Evolutionary conservation across 2,888 invertebrate genomes (phyloP), one percentile per base, ranked within the genome.

Genomic region (Ichneumon xanthorius): DNA sequence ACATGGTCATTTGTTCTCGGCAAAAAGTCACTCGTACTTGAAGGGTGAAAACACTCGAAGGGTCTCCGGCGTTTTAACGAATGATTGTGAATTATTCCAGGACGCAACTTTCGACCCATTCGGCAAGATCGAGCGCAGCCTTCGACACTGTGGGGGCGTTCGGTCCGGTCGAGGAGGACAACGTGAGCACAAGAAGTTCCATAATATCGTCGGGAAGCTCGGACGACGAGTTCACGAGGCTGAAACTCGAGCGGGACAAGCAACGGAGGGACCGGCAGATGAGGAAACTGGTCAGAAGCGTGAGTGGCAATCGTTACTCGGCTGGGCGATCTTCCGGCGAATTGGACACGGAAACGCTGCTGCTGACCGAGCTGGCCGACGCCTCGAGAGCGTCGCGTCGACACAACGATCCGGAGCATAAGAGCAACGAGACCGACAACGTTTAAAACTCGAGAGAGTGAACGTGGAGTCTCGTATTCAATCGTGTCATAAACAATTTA

Each of bases 171-270:
- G 90, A 85, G 26, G 86, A 86, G 40, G 89, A 89, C 65, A 89
- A 89, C 67, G 78, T 88, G 4, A 89, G 93, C 71, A 86, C 88
- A 0, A 68, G 85, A 3, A 91, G 92, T 37, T 89, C 91, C 9
- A 88, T 87, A 16, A 87, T 87, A 19, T 83, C 88, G 3, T 89
- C 87, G 7, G 88, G 86, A 14, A 88, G 85, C 26, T 89, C 86
- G 11, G 95, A 95, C 80, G 97, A 97, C 90, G 97, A 97, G 87
- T 97, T 97, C 90, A 95, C 96, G 67, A 96, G 96, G 82, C 94
- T 97, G 70, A 96, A 96, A 90, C 95, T 95, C 65, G 95, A 96
- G 78, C 95, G 97, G 2, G 96, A 97, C 89, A 96, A 96, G 90
- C 96, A 97, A 91, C 95, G 97, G n/a, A 93, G 95, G 6, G 95